Percentiles rank a stretch among this genome's conserved stretches.
Evolutionary conservation across 1,140 invertebrate genomes (phyloP).

Genomic region (Berghia stephanieae): DNA sequence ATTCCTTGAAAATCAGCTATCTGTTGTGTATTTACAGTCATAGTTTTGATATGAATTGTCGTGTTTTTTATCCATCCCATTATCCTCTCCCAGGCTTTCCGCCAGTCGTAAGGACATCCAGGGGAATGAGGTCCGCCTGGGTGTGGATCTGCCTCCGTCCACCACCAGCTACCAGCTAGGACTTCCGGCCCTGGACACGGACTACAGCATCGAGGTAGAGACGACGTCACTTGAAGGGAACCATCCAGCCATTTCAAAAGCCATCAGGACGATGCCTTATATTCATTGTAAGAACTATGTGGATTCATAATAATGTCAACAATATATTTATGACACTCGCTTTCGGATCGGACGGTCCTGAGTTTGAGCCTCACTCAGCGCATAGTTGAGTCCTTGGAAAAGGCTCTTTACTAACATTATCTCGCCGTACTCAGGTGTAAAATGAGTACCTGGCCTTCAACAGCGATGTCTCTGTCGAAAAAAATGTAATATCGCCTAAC

Average conservation of each 20-base stretch:
- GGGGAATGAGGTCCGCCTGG: neutral
- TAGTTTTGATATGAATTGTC: neutral
- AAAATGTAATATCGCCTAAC: too few relatives aligned
- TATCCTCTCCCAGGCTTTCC: neutral
- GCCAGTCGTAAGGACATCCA: conserved; percentile 15
- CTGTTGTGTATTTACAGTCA: neutral
- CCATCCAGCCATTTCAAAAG: neutral
- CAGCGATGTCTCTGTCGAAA: too few relatives aligned
- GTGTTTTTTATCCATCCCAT: neutral
- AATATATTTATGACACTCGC: too few relatives aligned
- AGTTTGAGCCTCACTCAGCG: too few relatives aligned
- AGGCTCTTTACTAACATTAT: too few relatives aligned
- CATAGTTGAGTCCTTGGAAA: too few relatives aligned
- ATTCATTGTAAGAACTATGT: conserved; percentile 29
- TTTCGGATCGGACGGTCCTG: too few relatives aligned
- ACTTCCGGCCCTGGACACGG: conserved; percentile 22
- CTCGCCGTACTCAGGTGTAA: too few relatives aligned
- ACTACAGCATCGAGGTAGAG: conserved; percentile 22
- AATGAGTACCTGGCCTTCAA: too few relatives aligned
- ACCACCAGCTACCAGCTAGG: conserved; percentile 22
- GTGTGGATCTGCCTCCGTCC: neutral
- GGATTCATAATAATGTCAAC: neutral
- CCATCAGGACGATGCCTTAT: conserved; percentile 28
- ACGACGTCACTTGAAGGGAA: neutral
- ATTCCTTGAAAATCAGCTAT: neutral